phyloP scores from a whole-genome alignment of 1,140 invertebrate genomes.

The Marisa cornuarietis region DNA sequence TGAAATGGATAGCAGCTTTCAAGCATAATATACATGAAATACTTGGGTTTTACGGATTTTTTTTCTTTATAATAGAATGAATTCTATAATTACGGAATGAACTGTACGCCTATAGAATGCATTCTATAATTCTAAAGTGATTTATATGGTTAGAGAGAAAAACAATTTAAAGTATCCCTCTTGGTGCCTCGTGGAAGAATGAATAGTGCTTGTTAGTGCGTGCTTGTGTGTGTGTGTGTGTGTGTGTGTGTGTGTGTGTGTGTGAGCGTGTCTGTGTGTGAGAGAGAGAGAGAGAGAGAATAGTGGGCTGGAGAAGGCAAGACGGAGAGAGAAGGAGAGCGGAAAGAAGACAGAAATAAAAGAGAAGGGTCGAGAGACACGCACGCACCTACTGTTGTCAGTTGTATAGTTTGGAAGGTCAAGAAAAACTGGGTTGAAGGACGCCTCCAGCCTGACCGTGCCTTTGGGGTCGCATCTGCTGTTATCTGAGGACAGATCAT shows the following conservation, averaged over 20 bases:
- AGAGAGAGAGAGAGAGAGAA: background rate
- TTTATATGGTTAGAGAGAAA: too few species aligned
- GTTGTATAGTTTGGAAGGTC: slow-evolving; percentile 29
- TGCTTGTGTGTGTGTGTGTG: background rate
- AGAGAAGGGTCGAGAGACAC: background rate
- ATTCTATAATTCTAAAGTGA: too few species aligned
- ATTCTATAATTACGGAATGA: too few species aligned
- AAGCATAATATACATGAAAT: too few species aligned
- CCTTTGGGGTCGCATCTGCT: slow-evolving; percentile 13
- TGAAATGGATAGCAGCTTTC: too few species aligned
- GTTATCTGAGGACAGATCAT: background rate
- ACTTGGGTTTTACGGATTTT: too few species aligned
- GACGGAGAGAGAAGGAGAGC: background rate
- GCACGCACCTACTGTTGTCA: background rate
- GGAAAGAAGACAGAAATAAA: background rate
- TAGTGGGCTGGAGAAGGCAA: background rate
- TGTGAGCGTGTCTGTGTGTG: background rate
- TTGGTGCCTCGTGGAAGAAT: too few species aligned
- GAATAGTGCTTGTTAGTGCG: background rate
- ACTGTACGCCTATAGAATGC: too few species aligned
- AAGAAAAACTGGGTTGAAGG: slow-evolving; percentile 27
- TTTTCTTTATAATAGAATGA: too few species aligned
- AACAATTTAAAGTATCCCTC: too few species aligned
- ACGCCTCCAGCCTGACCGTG: slow-evolving; percentile 7
- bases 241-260: background rate